Conservation (phyloP, 2,888 invertebrate species). For the Drosophila sordidula region DNA sequence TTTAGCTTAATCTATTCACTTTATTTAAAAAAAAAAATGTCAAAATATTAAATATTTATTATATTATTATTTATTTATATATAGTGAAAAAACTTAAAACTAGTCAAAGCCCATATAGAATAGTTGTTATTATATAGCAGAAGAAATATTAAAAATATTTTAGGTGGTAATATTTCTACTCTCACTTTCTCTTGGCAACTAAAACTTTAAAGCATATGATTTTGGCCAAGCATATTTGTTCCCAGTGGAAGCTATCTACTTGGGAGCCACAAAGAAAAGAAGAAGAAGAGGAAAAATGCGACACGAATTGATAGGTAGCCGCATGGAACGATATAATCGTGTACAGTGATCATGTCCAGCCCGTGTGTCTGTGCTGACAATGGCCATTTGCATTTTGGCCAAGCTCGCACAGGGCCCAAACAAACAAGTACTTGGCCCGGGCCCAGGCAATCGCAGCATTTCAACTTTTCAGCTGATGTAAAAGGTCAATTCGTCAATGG, state of each 20-base stretch:
- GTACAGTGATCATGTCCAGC: slow-evolving; percentile 50
- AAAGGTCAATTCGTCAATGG: slow-evolving; percentile 74
- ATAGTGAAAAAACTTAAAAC: too few relatives aligned
- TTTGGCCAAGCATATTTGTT: slow-evolving; percentile 3
- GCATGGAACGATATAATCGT: slow-evolving; percentile 35
- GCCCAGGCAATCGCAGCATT: slow-evolving; percentile 12
- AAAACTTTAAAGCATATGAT: neutral
- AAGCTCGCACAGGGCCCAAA: slow-evolving; percentile 33
- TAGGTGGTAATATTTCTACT: too few relatives aligned
- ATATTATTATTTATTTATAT: too few relatives aligned
- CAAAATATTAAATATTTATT: neutral
- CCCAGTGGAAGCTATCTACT: neutral
- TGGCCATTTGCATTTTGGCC: slow-evolving; percentile 69
- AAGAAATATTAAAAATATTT: too few relatives aligned
- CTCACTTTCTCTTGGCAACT: too few relatives aligned
- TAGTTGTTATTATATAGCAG: too few relatives aligned
- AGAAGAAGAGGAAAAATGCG: neutral
- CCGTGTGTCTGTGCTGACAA: slow-evolving; percentile 10
- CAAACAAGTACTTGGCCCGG: slow-evolving; percentile 33
- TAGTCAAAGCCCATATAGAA: too few relatives aligned
- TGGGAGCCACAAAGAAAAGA: neutral
- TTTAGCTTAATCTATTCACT: too few relatives aligned
- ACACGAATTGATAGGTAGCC: slow-evolving; percentile 26
- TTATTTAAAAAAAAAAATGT: too few relatives aligned
- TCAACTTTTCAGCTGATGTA: slow-evolving; percentile 45